Evolutionary conservation across 2,797 vertebrate species (phyloP).

Genomic region (Artibeus jamaicensis): DNA sequence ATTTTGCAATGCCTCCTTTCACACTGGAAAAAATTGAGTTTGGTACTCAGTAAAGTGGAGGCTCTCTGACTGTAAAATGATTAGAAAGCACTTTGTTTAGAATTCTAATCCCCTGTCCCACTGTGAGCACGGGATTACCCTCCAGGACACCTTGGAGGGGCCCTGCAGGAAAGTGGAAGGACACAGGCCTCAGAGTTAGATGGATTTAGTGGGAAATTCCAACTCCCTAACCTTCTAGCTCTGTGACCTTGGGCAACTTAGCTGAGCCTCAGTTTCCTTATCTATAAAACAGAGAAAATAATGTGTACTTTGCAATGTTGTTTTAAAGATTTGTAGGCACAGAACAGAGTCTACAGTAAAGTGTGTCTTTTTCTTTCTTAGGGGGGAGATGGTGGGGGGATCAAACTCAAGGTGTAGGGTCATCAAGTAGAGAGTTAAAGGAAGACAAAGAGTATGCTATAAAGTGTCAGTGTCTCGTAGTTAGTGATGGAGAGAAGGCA

Average conservation of each 20-base stretch:
- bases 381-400: rapidly evolving
- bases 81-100: constrained; percentile 48
- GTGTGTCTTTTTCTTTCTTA: background rate
- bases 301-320: background rate
- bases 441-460: too few relatives aligned
- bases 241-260: background rate
- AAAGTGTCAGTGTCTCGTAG: background rate
- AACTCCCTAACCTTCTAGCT: background rate
- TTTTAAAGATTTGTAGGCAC: background rate
- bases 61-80: constrained; percentile 53
- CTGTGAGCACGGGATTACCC: constrained; percentile 48
- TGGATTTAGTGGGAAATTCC: background rate
- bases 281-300: background rate
- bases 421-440: background rate
- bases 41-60: constrained; percentile 54
- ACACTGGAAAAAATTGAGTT: constrained; percentile 60
- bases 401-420: background rate
- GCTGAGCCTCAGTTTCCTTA: background rate
- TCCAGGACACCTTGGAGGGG: background rate
- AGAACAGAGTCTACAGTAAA: background rate
- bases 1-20: constrained; percentile 62
- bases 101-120: constrained; percentile 55
- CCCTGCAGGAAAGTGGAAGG: background rate
- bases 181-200: background rate
- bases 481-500: background rate